Conservation (phyloP, 2,888 invertebrate species). For the Microdon myrmicae region DNA sequence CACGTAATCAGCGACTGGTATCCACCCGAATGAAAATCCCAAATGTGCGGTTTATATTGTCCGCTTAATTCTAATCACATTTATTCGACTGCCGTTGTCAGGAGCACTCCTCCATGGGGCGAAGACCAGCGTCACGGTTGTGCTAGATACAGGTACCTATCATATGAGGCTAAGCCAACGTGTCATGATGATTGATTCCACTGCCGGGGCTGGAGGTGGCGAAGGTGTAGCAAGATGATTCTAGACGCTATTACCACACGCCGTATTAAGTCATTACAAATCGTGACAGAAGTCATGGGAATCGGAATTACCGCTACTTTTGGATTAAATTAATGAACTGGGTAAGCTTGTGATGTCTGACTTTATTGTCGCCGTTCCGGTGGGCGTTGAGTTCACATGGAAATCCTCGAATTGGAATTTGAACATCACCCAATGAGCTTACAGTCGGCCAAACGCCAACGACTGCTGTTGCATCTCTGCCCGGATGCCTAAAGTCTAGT, state of each 20-base stretch:
- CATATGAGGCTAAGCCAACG: slow-evolving; percentile 6
- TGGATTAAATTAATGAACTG: slow-evolving; percentile 25
- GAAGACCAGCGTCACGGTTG: not conserved
- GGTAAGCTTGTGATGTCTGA: not conserved
- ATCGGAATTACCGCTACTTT: slow-evolving; percentile 38
- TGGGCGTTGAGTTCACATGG: too few species aligned
- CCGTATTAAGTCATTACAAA: slow-evolving; percentile 42
- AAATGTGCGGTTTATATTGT: slow-evolving; percentile 16
- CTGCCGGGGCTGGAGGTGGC: slow-evolving; percentile 11
- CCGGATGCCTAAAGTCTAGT: too few species aligned
- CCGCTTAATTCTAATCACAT: slow-evolving; percentile 15
- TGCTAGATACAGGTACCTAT: not conserved
- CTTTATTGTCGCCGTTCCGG: slow-evolving; percentile 21
- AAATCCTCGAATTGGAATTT: too few species aligned
- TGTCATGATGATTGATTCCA: slow-evolving; percentile 44
- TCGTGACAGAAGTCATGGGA: slow-evolving; percentile 29
- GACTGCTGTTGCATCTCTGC: too few species aligned
- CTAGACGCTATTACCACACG: slow-evolving; percentile 38
- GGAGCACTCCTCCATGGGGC: slow-evolving; percentile 31
- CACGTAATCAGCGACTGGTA: slow-evolving; percentile 14
- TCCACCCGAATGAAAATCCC: slow-evolving; percentile 30
- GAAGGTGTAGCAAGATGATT: not conserved
- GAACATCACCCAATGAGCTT: too few species aligned
- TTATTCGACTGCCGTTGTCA: slow-evolving; percentile 32
- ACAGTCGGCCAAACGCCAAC: too few species aligned